phyloP scores from a whole-genome alignment of 2,888 invertebrate genomes.

The Stegana nigrithorax region DNA sequence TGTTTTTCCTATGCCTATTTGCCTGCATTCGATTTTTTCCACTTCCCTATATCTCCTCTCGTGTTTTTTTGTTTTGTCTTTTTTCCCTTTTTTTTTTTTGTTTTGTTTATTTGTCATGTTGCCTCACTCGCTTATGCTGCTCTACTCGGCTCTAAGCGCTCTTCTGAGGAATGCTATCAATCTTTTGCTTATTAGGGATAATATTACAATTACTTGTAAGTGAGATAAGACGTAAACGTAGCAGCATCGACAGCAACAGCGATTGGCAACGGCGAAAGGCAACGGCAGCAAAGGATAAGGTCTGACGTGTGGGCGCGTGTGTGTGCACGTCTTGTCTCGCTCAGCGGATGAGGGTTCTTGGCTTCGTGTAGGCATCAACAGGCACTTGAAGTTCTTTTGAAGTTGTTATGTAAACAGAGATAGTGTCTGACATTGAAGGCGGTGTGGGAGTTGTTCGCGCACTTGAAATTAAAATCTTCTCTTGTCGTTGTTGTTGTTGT shows the following conservation, averaged over 20 bases:
- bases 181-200: slow-evolving; percentile 59
- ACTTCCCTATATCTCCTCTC: slow-evolving; percentile 4
- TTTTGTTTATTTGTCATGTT: too few relatives aligned
- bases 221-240: slow-evolving; percentile 45
- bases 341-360: slow-evolving; percentile 30
- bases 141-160: too few relatives aligned
- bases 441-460: slow-evolving; percentile 4
- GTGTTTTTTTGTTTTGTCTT: slow-evolving; percentile 29
- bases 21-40: background rate
- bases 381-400: slow-evolving; percentile 15
- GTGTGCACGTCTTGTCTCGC: background rate
- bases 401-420: slow-evolving; percentile 30
- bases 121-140: too few relatives aligned
- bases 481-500: background rate
- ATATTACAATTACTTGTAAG: slow-evolving; percentile 60
- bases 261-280: too few relatives aligned
- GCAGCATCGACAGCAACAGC: too few relatives aligned
- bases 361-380: slow-evolving; percentile 33
- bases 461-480: slow-evolving; percentile 17
- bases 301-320: background rate
- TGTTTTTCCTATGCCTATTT: slow-evolving; percentile 30
- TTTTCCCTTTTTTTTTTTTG: too few relatives aligned
- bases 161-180: slow-evolving; percentile 54
- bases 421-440: slow-evolving; percentile 24
- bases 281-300: background rate